Conservation (phyloP, 2,888 invertebrate genomes). For the Nomada fabriciana region DNA sequence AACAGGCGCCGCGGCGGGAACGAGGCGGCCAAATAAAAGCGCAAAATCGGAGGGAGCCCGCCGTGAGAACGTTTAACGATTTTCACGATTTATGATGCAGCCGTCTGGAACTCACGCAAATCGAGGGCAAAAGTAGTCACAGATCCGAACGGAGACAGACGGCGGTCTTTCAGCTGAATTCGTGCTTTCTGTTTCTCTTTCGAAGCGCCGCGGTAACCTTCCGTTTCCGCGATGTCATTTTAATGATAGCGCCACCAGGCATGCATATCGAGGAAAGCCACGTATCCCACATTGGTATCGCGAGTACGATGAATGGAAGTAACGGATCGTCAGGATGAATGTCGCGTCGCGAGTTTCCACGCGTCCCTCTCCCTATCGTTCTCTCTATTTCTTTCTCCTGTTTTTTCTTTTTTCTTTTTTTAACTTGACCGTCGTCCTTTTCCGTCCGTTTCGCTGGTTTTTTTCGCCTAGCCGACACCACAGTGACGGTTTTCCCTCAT, state of each 20-base stretch:
- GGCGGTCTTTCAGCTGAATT: constrained; percentile 39
- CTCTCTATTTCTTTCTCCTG: constrained; percentile 16
- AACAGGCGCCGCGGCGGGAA: constrained; percentile 26
- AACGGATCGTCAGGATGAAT: constrained; percentile 78
- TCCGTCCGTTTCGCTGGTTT: constrained; percentile 20
- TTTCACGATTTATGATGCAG: constrained; percentile 68
- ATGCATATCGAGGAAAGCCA: constrained; percentile 64
- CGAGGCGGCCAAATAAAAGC: constrained; percentile 59
- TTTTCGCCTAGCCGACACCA: constrained; percentile 22
- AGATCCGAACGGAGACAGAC: constrained; percentile 7
- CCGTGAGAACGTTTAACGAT: constrained; percentile 62
- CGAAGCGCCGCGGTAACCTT: constrained; percentile 31
- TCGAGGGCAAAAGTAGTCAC: constrained; percentile 16
- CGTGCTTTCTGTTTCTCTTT: constrained; percentile 47
- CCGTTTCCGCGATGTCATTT: constrained; percentile 72
- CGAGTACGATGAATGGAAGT: constrained; percentile 76
- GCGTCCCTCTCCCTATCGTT: constrained; percentile 6
- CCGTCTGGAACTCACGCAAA: constrained; percentile 48
- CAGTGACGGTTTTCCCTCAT: constrained; percentile 30
- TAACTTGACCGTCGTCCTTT: constrained; percentile 20
- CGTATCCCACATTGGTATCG: constrained; percentile 68
- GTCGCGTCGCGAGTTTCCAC: constrained; percentile 64
- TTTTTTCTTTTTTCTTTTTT: constrained; percentile 4
- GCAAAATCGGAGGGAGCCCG: neutral
- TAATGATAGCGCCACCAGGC: constrained; percentile 73